Evolutionary conservation across 1,140 invertebrate genomes (phyloP), one percentile per base, ranked within the genome.

Genomic region (Drosophila funebris): DNA sequence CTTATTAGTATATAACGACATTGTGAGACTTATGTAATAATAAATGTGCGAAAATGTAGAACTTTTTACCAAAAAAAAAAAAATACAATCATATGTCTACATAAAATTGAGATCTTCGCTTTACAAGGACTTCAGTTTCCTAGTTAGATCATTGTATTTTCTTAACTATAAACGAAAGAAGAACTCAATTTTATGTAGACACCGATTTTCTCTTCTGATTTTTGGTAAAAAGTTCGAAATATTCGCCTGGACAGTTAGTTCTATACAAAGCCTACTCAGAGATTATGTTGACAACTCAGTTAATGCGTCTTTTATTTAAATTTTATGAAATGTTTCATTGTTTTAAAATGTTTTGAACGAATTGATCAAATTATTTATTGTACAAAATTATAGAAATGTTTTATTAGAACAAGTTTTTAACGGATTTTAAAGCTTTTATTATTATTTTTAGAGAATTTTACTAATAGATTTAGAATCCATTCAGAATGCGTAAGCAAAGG

Each of bases 311-410:
- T 11, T 20, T 3, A 7, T 18, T 4, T 54, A 18, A 2, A 8
- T 18, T 6, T 20, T 22, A 5, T 54, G 3, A 33, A 9, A 37
- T 11, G 37, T n/a, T 37, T 54, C 11, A 18, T 1, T 54, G 22
- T 54, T 37, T 9, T 20, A 37, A 36, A 54, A 54, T 54, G 52
- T 54, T 54, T 37, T 37, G 16, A 54, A 37, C 9, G 52, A n/a
- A 39, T 24, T 24, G 9, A 9, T 14, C 27, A 43, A 14, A 11
- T 41, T 56, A 13, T 43, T 57, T 43, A 7, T 43, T 43, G 20
- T 58, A 44, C 14, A 44, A 58, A 33, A 22, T 58, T 58, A 44
- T 44, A 8, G 18, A 22, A 13, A 22, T 27, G 22, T 41, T 41
- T 48, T 29, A 11, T 16, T 33, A 33, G 27, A 14, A 6, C 8